Percentiles rank a stretch among this genome's conserved stretches.
Evolutionary conservation across 2,113 vertebrate genomes (phyloP).

Genomic region (Pangasianodon hypophthalmus): DNA sequence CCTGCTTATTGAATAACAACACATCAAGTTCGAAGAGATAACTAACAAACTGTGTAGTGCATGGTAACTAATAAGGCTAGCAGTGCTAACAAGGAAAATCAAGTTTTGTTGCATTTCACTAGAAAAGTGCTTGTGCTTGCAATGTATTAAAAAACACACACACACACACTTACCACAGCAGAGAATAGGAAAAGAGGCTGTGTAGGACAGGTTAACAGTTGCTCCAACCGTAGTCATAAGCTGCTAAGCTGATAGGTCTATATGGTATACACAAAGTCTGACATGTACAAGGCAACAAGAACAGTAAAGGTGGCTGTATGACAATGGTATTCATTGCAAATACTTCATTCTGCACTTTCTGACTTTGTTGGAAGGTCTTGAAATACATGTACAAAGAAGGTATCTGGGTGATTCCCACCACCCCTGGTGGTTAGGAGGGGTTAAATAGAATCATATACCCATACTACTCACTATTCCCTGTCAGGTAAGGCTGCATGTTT

Average conservation of each 20-base stretch:
- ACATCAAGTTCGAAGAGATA: neutral
- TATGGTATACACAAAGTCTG: neutral
- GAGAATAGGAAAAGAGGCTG: neutral
- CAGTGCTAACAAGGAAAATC: neutral
- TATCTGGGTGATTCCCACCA: neutral
- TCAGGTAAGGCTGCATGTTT: neutral
- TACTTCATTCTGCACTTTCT: neutral
- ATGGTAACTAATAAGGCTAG: neutral
- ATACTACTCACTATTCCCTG: neutral
- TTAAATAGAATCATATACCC: neutral
- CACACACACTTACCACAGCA: too few relatives aligned
- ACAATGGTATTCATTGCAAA: neutral
- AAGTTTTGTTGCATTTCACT: neutral
- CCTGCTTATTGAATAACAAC: neutral
- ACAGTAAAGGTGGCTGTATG: neutral
- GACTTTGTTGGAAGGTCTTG: neutral
- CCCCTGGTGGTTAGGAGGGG: neutral
- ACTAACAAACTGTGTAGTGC: neutral
- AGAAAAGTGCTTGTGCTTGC: neutral
- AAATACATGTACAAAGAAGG: neutral
- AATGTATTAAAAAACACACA: too few relatives aligned
- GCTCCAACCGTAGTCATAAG: neutral
- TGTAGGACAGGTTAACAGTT: neutral
- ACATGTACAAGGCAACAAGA: neutral
- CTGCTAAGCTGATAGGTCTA: neutral